A percentile compares a stretch with the other conserved stretches of the same genome.
phyloP scores from a whole-genome alignment of 2,113 vertebrate genomes.

The Menura novaehollandiae region DNA sequence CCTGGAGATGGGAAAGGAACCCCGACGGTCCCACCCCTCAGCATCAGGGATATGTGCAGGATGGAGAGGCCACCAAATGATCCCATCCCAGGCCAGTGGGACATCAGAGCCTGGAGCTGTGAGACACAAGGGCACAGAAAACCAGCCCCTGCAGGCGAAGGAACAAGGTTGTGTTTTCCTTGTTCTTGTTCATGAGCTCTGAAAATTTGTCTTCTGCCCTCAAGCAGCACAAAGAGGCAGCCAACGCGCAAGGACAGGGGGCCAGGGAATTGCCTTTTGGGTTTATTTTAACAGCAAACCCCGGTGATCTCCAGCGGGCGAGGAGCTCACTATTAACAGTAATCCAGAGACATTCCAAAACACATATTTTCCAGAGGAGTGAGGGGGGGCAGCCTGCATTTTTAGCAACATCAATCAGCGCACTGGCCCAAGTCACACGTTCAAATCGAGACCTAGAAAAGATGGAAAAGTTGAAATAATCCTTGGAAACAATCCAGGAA shows the following conservation, averaged over 20 bases:
- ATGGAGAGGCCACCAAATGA: background rate
- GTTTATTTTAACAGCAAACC: background rate
- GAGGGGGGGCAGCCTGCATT: background rate
- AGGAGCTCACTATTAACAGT: background rate
- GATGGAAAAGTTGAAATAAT: conserved; percentile 50
- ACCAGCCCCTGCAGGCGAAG: background rate
- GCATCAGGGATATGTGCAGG: background rate
- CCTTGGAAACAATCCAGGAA: conserved; percentile 24
- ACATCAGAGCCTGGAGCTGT: background rate
- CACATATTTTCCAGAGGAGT: background rate
- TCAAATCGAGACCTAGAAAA: background rate
- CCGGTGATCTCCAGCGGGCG: background rate
- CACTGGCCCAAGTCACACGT: background rate
- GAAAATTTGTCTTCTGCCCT: background rate
- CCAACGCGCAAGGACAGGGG: accelerated
- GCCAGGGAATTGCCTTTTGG: background rate
- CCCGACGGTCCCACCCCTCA: background rate
- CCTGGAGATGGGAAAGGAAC: background rate
- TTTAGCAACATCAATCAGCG: conserved; percentile 24
- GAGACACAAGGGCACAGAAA: background rate
- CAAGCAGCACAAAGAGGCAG: background rate
- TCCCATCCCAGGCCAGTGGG: background rate
- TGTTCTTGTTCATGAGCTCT: background rate
- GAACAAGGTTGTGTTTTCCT: accelerated
- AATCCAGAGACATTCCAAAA: conserved; percentile 5